Base-by-base conservation (phyloP, 2,113 vertebrate species). In the Aspiorhynchus laticeps region DNA sequence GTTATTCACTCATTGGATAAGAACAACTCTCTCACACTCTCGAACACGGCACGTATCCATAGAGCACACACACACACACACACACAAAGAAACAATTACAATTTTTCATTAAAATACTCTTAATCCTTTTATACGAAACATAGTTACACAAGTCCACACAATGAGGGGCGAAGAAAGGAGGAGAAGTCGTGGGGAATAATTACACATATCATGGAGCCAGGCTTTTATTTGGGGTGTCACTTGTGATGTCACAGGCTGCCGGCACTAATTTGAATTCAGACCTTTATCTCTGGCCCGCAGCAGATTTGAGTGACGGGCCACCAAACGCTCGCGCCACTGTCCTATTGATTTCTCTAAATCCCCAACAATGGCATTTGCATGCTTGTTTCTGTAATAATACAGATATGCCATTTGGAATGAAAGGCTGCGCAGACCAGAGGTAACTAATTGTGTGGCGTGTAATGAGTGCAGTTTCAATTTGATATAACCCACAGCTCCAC, bases 311-410 rank as follows among this genome's bases (percentile, higher is more conserved):
- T 98, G 98, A 98, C 98, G 97, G 97, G 96, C 96, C 97, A 97
- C 97, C 97, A 97, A 99, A 98, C 97, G 97, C 96, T 96, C 96
- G 96, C 95, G 95, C 97, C 97, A 98, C 97, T 97, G 96, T 98
- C 98, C 98, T 98, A 99, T 99, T 99, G 98, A 99, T 99, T 99
- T 98, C 98, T 96, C 97, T 97, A 99, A 99, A 99, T 99, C 98
- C 98, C 92, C 96, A 97, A 99, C 98, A 99, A 99, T 99, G 96
- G 97, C 97, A 99, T 99, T 99, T 99, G 98, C 98, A 99, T 99
- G 98, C 98, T 99, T 99, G 98, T 99, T 99, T 99, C 98, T 99
- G 98, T 98, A 97, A 99, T 99, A 99, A 99, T 99, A 99, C 97
- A 99, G 98, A 99, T 99, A 99, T 99, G 98, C 96, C 96, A 97